These are phyloP conservation scores for Asteroscopus sphinx DNA, from an alignment of 2,888 invertebrate genomes.

Conservation along the genomic window DNA sequence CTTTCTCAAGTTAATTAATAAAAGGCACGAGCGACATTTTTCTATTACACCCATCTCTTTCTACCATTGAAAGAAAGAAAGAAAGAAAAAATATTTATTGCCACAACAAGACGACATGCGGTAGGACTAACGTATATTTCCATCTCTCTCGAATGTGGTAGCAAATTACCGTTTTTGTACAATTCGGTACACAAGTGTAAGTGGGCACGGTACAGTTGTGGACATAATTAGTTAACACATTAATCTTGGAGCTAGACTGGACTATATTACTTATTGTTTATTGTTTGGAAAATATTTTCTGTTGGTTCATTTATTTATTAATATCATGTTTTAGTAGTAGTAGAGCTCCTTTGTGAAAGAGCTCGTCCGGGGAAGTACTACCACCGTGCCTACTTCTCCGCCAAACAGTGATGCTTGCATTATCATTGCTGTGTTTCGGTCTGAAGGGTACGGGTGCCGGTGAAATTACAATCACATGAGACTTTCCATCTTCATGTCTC, in stretches of 20 bases:
- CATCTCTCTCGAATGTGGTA: slow-evolving; percentile 14
- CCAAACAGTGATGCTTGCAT: too few relatives aligned
- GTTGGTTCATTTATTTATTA: background rate
- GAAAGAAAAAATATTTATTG: too few relatives aligned
- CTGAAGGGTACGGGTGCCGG: too few relatives aligned
- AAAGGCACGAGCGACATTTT: slow-evolving; percentile 34
- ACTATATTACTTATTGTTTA: background rate
- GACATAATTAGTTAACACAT: slow-evolving; percentile 47
- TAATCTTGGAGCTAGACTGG: slow-evolving; percentile 30
- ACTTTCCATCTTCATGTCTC: too few relatives aligned
- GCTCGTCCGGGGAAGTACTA: too few relatives aligned
- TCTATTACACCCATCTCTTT: slow-evolving; percentile 8
- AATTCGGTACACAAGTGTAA: slow-evolving; percentile 25
- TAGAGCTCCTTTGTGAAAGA: too few relatives aligned
- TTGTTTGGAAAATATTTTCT: slow-evolving; percentile 7
- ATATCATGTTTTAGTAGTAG: too few relatives aligned
- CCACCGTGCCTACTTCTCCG: too few relatives aligned
- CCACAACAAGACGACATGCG: too few relatives aligned
- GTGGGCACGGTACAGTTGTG: slow-evolving; percentile 25
- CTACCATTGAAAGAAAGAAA: background rate
- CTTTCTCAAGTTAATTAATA: slow-evolving; percentile 41
- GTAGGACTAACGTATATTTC: background rate
- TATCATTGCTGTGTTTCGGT: too few relatives aligned
- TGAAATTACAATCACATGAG: too few relatives aligned
- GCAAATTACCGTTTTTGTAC: slow-evolving; percentile 54